A percentile compares a stretch with the other conserved stretches of the same genome.
phyloP scores from a whole-genome alignment of 2,797 vertebrate genomes.

The Neosalanx taihuensis region DNA sequence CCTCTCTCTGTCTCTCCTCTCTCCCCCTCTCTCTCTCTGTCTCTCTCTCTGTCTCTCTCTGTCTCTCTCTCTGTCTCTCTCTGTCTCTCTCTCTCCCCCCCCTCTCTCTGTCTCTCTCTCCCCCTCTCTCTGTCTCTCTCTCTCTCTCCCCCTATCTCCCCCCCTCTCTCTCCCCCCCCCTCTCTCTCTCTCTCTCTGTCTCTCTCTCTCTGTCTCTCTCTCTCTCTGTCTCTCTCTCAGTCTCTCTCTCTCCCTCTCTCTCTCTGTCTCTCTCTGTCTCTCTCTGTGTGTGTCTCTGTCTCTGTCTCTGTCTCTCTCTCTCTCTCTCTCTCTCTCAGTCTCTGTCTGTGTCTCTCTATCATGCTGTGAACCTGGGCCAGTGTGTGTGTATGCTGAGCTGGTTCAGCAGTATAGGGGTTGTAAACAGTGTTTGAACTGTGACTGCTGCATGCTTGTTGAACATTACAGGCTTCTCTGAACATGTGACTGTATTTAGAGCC shows the following conservation, averaged over 20 bases:
- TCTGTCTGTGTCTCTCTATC: not conserved
- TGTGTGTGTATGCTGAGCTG: slow-evolving; percentile 27
- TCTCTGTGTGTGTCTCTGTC: slow-evolving; percentile 33
- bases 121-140: not conserved
- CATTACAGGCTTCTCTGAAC: not conserved
- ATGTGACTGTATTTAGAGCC: not conserved
- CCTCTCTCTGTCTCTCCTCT: slow-evolving; percentile 14
- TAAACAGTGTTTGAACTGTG: slow-evolving; percentile 1
- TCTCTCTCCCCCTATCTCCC: not conserved
- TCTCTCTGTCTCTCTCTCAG: not conserved
- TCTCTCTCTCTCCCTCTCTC: not conserved
- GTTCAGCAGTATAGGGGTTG: not conserved
- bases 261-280: not conserved
- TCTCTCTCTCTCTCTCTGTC: not conserved
- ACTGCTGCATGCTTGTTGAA: slow-evolving; percentile 4
- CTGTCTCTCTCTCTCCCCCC: not conserved
- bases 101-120: slow-evolving; percentile 6
- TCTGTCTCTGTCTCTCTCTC: slow-evolving; percentile 28
- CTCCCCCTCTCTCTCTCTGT: not conserved
- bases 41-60: slow-evolving; percentile 16
- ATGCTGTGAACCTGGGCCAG: too few species aligned
- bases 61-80: not conserved
- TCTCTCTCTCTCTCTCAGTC: slow-evolving; percentile 1
- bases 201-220: not conserved
- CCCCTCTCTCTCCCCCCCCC: slow-evolving; percentile 2